Conservation (phyloP, 2,797 vertebrate genomes). For the Typhlichthys subterraneus region DNA sequence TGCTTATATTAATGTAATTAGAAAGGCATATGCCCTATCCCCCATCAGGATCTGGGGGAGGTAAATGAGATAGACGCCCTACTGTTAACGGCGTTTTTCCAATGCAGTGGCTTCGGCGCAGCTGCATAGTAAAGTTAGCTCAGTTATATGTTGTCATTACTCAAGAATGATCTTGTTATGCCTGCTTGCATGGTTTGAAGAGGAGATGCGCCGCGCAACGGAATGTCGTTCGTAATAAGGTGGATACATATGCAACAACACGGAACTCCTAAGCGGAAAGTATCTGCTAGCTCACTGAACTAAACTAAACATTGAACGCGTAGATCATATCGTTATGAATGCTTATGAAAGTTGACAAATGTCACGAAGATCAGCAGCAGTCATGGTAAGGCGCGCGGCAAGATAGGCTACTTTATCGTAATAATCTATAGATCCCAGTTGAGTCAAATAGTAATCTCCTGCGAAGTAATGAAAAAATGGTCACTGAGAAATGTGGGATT, state of each 20-base stretch:
- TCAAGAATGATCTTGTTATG: constrained; percentile 31
- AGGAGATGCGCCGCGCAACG: constrained; percentile 28
- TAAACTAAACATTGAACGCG: constrained; percentile 10
- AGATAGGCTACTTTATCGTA: not conserved
- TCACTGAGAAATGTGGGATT: constrained; percentile 54
- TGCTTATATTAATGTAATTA: not conserved
- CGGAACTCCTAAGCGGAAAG: constrained; percentile 36
- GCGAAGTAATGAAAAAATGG: constrained; percentile 22
- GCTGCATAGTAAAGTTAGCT: constrained; percentile 54
- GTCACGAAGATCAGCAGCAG: constrained; percentile 51
- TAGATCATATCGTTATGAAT: constrained; percentile 19
- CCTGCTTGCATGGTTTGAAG: constrained; percentile 27
- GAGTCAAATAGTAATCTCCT: not conserved
- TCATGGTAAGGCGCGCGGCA: constrained; percentile 62
- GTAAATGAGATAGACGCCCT: constrained; percentile 55
- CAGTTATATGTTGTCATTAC: constrained; percentile 36
- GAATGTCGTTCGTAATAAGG: constrained; percentile 51
- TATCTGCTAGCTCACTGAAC: constrained; percentile 28
- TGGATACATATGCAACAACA: constrained; percentile 21
- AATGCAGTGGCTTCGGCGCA: constrained; percentile 32
- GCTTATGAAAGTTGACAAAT: constrained; percentile 70
- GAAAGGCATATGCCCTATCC: not conserved
- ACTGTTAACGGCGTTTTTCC: constrained; percentile 20
- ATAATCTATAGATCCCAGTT: no score
- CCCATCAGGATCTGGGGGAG: constrained; percentile 24